phyloP scores from a whole-genome alignment of 2,797 vertebrate species.

The Carcharodon carcharias region DNA sequence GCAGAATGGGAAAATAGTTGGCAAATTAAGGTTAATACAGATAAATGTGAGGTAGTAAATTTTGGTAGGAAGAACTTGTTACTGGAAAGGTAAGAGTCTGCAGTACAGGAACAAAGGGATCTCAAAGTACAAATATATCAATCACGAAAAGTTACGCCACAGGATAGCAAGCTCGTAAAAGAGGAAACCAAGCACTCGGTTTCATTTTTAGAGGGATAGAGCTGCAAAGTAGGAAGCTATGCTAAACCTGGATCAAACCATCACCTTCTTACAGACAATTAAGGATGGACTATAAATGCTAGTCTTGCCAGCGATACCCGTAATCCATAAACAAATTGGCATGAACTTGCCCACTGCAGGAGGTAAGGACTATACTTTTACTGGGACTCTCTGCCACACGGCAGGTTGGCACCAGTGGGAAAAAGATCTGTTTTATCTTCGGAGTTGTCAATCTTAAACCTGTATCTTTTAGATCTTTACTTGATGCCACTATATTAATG shows the following conservation, averaged over 20 bases:
- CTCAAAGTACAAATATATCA: background rate
- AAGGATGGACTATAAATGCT: no score
- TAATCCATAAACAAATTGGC: background rate
- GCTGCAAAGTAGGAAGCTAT: background rate
- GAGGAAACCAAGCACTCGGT: background rate
- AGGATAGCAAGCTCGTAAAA: background rate
- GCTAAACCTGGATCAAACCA: background rate
- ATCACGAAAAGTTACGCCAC: background rate
- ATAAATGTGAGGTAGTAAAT: no score
- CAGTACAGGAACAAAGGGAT: no score
- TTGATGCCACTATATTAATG: background rate
- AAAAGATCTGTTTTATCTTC: background rate
- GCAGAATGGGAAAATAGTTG: background rate
- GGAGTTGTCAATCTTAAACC: background rate
- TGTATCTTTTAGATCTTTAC: background rate
- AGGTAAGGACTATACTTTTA: background rate
- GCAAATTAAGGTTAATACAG: no score
- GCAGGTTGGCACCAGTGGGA: background rate
- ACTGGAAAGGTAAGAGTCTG: background rate
- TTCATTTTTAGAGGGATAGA: background rate
- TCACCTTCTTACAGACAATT: no score
- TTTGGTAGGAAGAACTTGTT: no score
- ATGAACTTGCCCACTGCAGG: no score
- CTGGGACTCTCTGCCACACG: background rate
- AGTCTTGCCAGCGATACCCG: no score